These are phyloP conservation scores for Sebastes wilsoni DNA, from an alignment of 2,797 vertebrate genomes.

Conservation along the genomic window DNA sequence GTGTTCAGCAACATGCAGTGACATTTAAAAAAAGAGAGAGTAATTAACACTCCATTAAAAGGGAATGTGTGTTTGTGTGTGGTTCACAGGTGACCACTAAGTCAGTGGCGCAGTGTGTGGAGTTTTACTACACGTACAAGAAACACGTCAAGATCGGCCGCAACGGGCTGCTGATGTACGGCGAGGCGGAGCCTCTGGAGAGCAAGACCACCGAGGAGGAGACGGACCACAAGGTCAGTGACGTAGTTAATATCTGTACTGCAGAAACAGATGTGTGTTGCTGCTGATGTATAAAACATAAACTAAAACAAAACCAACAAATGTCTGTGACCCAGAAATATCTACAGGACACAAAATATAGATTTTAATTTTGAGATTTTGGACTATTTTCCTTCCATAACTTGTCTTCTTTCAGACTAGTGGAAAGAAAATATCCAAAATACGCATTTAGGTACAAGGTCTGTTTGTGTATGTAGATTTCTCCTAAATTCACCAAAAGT, in stretches of 20 bases:
- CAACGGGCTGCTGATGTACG: slow-evolving; percentile 90
- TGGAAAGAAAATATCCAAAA: no score
- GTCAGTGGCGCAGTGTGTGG: slow-evolving; percentile 94
- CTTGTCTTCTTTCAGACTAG: no score
- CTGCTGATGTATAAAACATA: neutral
- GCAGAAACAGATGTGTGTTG: neutral
- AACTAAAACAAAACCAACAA: neutral
- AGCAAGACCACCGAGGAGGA: slow-evolving; percentile 87
- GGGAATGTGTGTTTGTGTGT: neutral
- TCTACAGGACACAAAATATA: neutral
- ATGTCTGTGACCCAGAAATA: no score
- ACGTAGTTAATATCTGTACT: neutral
- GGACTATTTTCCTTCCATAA: neutral
- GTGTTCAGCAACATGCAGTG: neutral
- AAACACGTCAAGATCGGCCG: slow-evolving; percentile 96
- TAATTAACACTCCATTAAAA: neutral
- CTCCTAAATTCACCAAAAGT: neutral
- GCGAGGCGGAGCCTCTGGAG: slow-evolving; percentile 85
- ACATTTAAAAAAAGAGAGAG: neutral
- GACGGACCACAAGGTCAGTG: slow-evolving; percentile 88
- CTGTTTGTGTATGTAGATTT: no score
- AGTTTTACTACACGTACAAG: slow-evolving; percentile 98
- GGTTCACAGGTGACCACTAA: slow-evolving; percentile 91
- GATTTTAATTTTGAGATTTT: neutral
- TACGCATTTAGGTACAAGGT: no score